Conservation (phyloP, 2,888 invertebrate genomes). For the Nomada ferruginata region DNA sequence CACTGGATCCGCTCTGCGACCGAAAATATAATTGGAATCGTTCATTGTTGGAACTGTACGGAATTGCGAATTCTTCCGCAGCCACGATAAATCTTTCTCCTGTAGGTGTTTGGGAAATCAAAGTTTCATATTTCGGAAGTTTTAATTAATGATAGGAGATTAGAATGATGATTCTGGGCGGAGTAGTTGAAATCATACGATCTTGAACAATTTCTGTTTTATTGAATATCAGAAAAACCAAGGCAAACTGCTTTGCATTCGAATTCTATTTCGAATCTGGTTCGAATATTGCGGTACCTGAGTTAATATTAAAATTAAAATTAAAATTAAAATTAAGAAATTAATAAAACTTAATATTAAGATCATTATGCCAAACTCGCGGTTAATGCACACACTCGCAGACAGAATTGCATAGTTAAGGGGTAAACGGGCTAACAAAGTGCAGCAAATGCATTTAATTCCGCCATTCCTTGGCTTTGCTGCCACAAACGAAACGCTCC, state of each 20-base stretch:
- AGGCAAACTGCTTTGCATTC: background rate
- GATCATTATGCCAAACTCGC: background rate
- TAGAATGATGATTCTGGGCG: too few species aligned
- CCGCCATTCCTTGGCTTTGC: background rate
- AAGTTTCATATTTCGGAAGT: background rate
- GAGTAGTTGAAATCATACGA: background rate
- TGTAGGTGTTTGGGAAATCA: background rate
- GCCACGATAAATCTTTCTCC: slow-evolving; percentile 19
- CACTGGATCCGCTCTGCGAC: background rate
- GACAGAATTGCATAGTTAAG: background rate
- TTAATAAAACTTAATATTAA: too few species aligned
- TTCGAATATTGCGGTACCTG: background rate
- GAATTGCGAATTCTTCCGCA: slow-evolving; percentile 34
- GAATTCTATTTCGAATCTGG: background rate
- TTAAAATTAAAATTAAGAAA: background rate
- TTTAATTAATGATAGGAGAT: too few species aligned
- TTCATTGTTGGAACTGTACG: slow-evolving; percentile 17
- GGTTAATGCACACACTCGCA: background rate
- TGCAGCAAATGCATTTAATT: background rate
- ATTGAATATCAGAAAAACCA: background rate
- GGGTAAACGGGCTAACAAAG: slow-evolving; percentile 6
- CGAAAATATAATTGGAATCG: slow-evolving; percentile 49
- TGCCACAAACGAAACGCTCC: background rate
- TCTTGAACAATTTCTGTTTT: background rate
- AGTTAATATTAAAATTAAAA: slow-evolving; percentile 17